These are phyloP conservation scores for Cryptophagus acutangulus DNA, from an alignment of 2,888 invertebrate genomes.

Conservation along the genomic window DNA sequence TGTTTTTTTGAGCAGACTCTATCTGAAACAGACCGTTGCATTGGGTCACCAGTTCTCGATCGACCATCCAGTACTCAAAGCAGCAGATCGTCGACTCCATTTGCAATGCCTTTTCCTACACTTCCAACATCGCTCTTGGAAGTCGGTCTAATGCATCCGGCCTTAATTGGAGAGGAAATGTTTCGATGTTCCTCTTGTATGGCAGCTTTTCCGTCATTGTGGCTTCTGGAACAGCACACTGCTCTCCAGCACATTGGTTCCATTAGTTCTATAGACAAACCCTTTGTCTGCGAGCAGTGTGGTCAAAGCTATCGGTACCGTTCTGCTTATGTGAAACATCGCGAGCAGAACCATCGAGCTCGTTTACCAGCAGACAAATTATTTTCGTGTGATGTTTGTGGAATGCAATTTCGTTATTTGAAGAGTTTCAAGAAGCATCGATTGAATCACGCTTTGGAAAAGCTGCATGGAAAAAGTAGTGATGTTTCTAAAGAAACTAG, in stretches of 20 bases:
- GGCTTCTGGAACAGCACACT: slow-evolving; percentile 81
- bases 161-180: slow-evolving; percentile 44
- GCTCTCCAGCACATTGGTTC: slow-evolving; percentile 72
- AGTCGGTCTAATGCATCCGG: slow-evolving; percentile 52
- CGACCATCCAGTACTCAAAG: slow-evolving; percentile 46
- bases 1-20: too few relatives aligned
- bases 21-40: slow-evolving; percentile 48
- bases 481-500: slow-evolving; percentile 27
- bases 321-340: slow-evolving; percentile 77
- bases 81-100: slow-evolving; percentile 54
- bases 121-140: slow-evolving; percentile 53
- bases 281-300: slow-evolving; percentile 87
- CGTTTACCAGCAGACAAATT: slow-evolving; percentile 82
- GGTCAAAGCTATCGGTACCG: slow-evolving; percentile 83
- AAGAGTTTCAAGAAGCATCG: slow-evolving; percentile 89
- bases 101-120: slow-evolving; percentile 51
- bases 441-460: slow-evolving; percentile 78
- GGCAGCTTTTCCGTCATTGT: slow-evolving; percentile 82
- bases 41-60: slow-evolving; percentile 44
- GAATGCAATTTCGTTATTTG: slow-evolving; percentile 84
- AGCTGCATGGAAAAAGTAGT: slow-evolving; percentile 65
- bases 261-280: slow-evolving; percentile 65
- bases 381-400: slow-evolving; percentile 87
- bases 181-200: slow-evolving; percentile 71
- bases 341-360: slow-evolving; percentile 85